Evolutionary conservation across 2,797 vertebrate genomes (phyloP).

Genomic region (Aquila chrysaetos): DNA sequence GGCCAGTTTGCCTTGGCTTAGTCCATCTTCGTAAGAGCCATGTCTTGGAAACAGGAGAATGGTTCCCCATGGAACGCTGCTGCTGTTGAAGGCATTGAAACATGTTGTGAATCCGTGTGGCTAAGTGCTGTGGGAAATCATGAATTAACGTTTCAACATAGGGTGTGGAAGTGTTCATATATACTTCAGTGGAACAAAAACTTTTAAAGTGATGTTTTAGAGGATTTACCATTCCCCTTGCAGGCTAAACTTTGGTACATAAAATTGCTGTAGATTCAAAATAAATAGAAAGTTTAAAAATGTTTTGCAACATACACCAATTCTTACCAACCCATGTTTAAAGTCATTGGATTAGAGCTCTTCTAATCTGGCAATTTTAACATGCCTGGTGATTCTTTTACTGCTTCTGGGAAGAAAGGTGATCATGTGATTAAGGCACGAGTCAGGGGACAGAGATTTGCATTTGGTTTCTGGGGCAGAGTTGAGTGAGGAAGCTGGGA

Average conservation of each 20-base stretch:
- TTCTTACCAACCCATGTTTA: background rate
- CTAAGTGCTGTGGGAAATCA: background rate
- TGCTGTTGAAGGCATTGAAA: conserved; percentile 16
- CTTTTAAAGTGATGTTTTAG: background rate
- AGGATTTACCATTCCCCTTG: background rate
- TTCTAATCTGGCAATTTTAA: background rate
- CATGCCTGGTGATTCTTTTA: background rate
- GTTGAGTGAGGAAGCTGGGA: background rate
- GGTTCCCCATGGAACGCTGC: background rate
- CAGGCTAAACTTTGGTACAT: background rate
- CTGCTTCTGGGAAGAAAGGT: conserved; percentile 11
- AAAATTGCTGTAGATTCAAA: background rate
- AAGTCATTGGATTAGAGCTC: background rate
- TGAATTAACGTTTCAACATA: background rate
- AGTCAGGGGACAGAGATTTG: conserved; percentile 35
- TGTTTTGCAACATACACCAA: background rate
- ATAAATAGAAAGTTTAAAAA: background rate
- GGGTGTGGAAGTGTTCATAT: background rate
- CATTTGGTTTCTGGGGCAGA: conserved; percentile 38
- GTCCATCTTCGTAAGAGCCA: background rate
- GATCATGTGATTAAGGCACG: conserved; percentile 22
- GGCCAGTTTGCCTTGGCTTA: background rate
- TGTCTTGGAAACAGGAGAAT: conserved; percentile 9
- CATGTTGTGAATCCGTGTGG: background rate
- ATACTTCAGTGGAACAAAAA: background rate